A percentile compares a stretch with the other conserved stretches of the same genome.
phyloP scores from a whole-genome alignment of 2,797 vertebrate genomes.

The Manis pentadactyla region DNA sequence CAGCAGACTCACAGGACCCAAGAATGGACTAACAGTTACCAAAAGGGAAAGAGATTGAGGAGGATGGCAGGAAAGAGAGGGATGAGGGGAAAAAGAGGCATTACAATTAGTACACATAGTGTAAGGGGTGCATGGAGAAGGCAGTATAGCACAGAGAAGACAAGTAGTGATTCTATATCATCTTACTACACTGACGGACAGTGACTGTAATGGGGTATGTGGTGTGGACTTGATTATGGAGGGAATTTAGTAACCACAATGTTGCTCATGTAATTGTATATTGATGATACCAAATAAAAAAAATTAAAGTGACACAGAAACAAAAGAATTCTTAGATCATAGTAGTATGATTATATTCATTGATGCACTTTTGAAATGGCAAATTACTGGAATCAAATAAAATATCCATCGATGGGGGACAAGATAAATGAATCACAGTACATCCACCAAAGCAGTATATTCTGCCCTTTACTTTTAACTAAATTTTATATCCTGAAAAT shows the following conservation, averaged over 20 bases:
- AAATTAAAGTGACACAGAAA: neutral
- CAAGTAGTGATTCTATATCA: too few relatives aligned
- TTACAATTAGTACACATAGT: too few relatives aligned
- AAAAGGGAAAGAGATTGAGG: too few relatives aligned
- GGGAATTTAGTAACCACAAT: neutral
- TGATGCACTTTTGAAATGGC: neutral
- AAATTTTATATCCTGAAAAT: neutral
- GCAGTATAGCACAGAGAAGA: too few relatives aligned
- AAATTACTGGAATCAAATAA: neutral
- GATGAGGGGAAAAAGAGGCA: too few relatives aligned
- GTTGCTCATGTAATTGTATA: neutral
- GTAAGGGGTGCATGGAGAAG: too few relatives aligned
- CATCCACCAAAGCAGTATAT: neutral
- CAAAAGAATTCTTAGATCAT: neutral
- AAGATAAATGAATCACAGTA: neutral
- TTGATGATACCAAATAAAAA: neutral
- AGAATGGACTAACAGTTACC: too few relatives aligned
- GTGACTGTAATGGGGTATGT: too few relatives aligned
- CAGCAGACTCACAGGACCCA: too few relatives aligned
- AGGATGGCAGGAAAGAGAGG: too few relatives aligned
- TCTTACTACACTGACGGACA: too few relatives aligned
- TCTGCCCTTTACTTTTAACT: neutral
- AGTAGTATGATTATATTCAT: neutral
- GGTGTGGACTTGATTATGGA: too few relatives aligned
- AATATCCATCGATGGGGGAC: neutral